phyloP scores from a whole-genome alignment of 2,888 invertebrate genomes.

The Synanthedon andrenaeformis region DNA sequence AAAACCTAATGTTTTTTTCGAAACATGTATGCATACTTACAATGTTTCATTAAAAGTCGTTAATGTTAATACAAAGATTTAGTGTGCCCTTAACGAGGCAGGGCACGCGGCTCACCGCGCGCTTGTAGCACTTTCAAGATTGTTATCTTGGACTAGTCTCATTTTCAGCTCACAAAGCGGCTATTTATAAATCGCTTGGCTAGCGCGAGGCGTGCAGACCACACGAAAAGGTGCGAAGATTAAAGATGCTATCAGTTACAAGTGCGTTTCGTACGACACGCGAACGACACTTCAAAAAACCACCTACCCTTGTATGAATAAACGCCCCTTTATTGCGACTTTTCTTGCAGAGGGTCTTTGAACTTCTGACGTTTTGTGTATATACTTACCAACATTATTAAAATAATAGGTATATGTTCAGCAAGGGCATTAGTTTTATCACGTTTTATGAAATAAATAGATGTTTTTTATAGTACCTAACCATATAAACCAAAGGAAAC shows the following conservation, averaged over 20 bases:
- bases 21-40: not conserved
- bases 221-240: conserved; percentile 66
- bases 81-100: conserved; percentile 18
- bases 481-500: too few relatives aligned
- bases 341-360: conserved; percentile 9
- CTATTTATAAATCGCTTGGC: conserved; percentile 56
- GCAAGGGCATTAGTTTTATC: too few relatives aligned
- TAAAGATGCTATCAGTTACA: conserved; percentile 59
- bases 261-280: conserved; percentile 54
- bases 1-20: too few relatives aligned
- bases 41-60: not conserved
- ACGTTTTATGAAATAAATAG: too few relatives aligned
- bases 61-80: not conserved
- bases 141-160: conserved; percentile 56
- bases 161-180: conserved; percentile 58
- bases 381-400: too few relatives aligned
- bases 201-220: conserved; percentile 29
- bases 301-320: conserved; percentile 22
- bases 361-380: too few relatives aligned
- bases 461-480: too few relatives aligned
- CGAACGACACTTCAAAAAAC: conserved; percentile 31
- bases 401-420: too few relatives aligned
- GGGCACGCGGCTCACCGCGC: conserved; percentile 28
- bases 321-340: conserved; percentile 26
- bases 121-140: conserved; percentile 56